A percentile compares a stretch with the other conserved stretches of the same genome.
These are phyloP conservation scores for Mythimna lalbum DNA, from an alignment of 2,888 invertebrate species.

Conservation along the genomic window DNA sequence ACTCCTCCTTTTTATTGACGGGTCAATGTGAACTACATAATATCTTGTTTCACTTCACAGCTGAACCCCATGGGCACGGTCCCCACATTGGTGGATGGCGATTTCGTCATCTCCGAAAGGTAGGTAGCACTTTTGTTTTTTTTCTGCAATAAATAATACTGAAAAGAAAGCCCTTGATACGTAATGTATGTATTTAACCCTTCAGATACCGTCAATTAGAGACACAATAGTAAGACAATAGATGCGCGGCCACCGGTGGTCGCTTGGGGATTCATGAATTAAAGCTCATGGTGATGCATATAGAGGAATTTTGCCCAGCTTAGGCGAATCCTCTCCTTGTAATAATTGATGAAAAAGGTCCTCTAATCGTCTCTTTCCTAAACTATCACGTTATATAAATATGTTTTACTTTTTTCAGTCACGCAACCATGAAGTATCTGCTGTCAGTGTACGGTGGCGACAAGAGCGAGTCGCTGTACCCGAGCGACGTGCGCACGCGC, in stretches of 20 bases:
- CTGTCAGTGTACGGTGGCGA: conserved; percentile 65
- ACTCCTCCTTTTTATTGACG: too few species aligned
- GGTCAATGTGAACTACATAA: neutral
- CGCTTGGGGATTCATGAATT: too few species aligned
- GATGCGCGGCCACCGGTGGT: too few species aligned
- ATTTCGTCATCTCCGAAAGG: conserved; percentile 78
- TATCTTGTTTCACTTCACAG: conserved; percentile 59
- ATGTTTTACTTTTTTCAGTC: conserved; percentile 63
- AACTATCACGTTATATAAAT: too few species aligned
- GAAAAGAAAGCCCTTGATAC: neutral
- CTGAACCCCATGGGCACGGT: conserved; percentile 76
- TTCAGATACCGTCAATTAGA: too few species aligned
- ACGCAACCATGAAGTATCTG: conserved; percentile 73
- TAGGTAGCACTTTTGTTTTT: conserved; percentile 39
- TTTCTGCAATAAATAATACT: neutral
- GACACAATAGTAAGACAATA: too few species aligned
- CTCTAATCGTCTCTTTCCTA: too few species aligned
- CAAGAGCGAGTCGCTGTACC: conserved; percentile 67
- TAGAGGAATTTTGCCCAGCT: too few species aligned
- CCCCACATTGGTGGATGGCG: conserved; percentile 76
- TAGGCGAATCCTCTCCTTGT: too few species aligned
- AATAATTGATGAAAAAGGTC: too few species aligned
- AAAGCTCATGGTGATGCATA: too few species aligned
- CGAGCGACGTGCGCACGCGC: conserved; percentile 64
- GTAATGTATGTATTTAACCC: too few species aligned